Evolutionary conservation across 1,140 invertebrate species (phyloP).

Genomic region (Cydia fagiglandana): DNA sequence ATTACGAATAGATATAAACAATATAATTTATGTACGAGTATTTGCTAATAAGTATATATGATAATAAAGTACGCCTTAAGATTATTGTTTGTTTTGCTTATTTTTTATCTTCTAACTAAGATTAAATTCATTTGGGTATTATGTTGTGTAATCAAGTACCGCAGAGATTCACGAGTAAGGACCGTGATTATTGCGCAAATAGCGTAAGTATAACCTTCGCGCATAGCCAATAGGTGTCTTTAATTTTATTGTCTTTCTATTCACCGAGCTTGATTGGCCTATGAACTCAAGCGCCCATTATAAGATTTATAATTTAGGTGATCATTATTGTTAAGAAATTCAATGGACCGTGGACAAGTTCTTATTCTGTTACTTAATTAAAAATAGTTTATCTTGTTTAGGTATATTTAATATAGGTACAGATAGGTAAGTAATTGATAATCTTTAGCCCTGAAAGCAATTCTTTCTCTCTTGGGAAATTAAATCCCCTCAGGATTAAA

Average conservation of each 20-base stretch:
- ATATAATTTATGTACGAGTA: neutral
- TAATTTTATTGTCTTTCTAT: too few species aligned
- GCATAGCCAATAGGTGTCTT: too few species aligned
- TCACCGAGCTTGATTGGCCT: too few species aligned
- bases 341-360: too few species aligned
- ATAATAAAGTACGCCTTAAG: neutral
- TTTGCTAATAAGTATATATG: neutral
- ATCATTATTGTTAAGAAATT: too few species aligned
- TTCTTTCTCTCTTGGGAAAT: neutral
- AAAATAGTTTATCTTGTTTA: too few species aligned
- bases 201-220: neutral
- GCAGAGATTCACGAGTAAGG: neutral
- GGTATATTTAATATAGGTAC: too few species aligned
- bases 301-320: too few species aligned
- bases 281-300: too few species aligned
- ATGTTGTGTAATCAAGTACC: neutral
- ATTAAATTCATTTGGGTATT: slow-evolving; percentile 10
- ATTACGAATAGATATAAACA: neutral
- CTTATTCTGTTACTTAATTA: too few species aligned
- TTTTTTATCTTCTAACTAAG: neutral
- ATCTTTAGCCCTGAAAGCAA: neutral
- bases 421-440: too few species aligned
- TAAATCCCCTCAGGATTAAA: neutral
- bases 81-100: slow-evolving; percentile 1
- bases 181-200: neutral